Percentiles rank a stretch among this genome's conserved stretches.
Conservation (phyloP, 1,140 invertebrate genomes). For the Geopemphigus sp. region DNA sequence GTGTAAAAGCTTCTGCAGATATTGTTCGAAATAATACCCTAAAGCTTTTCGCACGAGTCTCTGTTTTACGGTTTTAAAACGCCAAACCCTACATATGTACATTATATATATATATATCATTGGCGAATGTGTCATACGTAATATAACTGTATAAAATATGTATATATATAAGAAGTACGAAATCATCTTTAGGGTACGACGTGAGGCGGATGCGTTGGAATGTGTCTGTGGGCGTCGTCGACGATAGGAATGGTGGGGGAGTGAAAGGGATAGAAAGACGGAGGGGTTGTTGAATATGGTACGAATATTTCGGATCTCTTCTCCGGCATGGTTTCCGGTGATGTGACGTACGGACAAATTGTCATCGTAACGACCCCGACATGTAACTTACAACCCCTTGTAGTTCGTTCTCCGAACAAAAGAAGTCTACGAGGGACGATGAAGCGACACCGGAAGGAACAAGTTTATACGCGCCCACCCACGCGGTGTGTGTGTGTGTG, state of each 20-base stretch:
- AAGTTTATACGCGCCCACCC: slow-evolving; percentile 44
- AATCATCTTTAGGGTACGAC: slow-evolving; percentile 6
- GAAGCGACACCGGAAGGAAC: slow-evolving; percentile 44
- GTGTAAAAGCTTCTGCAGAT: neutral
- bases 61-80: neutral
- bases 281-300: slow-evolving; percentile 6
- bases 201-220: neutral
- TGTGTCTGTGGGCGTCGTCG: neutral
- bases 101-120: too few relatives aligned
- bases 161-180: too few relatives aligned
- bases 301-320: slow-evolving; percentile 22
- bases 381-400: slow-evolving; percentile 36
- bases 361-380: slow-evolving; percentile 44
- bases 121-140: slow-evolving; percentile 8
- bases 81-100: neutral
- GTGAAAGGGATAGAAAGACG: too few relatives aligned
- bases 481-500: too few relatives aligned
- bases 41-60: neutral
- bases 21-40: neutral
- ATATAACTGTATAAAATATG: slow-evolving; percentile 9
- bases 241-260: too few relatives aligned
- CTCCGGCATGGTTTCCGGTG: slow-evolving; percentile 17
- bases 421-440: slow-evolving; percentile 34
- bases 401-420: slow-evolving; percentile 24
- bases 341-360: slow-evolving; percentile 47